phyloP scores from a whole-genome alignment of 2,888 invertebrate species.

The Drosophila kambysellisi region DNA sequence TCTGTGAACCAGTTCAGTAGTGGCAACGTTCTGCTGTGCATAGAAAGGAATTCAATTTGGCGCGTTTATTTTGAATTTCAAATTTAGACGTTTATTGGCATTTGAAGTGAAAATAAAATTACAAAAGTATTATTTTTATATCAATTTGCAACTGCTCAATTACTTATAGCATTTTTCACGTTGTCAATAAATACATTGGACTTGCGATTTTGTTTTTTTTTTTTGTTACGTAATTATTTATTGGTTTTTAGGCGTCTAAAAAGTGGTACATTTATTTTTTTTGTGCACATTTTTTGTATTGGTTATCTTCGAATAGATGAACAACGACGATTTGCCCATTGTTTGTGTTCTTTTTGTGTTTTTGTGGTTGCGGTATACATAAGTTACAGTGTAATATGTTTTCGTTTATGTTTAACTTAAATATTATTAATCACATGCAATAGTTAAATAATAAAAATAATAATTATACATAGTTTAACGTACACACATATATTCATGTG shows the following conservation, averaged over 20 bases:
- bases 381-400: constrained; percentile 76
- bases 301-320: constrained; percentile 62
- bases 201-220: constrained; percentile 48
- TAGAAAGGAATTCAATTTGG: background rate
- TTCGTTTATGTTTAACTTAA: constrained; percentile 79
- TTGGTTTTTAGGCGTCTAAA: constrained; percentile 72
- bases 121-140: constrained; percentile 58
- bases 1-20: background rate
- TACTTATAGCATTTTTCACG: constrained; percentile 30
- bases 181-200: constrained; percentile 61
- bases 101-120: constrained; percentile 70
- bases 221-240: constrained; percentile 72
- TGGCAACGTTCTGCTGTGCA: constrained; percentile 20
- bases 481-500: constrained; percentile 55
- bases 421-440: constrained; percentile 84
- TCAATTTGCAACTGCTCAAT: constrained; percentile 49
- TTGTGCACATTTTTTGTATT: constrained; percentile 69
- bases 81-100: constrained; percentile 63
- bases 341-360: constrained; percentile 27
- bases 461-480: constrained; percentile 76
- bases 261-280: constrained; percentile 67
- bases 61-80: constrained; percentile 52
- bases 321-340: constrained; percentile 46
- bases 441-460: constrained; percentile 81
- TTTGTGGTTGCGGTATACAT: constrained; percentile 71